phyloP scores from a whole-genome alignment of 2,797 vertebrate genomes.

The Coluber constrictor region DNA sequence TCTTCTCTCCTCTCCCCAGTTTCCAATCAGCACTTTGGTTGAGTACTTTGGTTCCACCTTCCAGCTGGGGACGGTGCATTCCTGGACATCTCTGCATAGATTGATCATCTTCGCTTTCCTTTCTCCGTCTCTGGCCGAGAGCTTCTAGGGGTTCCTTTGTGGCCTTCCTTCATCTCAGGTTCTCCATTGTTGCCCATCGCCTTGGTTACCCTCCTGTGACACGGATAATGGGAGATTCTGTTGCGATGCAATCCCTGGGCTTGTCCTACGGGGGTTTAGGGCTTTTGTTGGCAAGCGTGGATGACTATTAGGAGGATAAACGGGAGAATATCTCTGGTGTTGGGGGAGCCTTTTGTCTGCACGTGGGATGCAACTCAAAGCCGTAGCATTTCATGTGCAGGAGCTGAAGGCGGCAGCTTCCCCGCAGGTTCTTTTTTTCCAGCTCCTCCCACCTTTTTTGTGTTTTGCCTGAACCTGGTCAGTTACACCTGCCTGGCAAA shows the following conservation, averaged over 20 bases:
- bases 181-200: conserved; percentile 12
- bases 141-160: not conserved
- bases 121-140: not conserved
- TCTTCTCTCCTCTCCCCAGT: conserved; percentile 59
- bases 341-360: not conserved
- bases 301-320: not conserved
- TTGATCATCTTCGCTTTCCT: not conserved
- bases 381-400: not conserved
- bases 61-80: conserved; percentile 47
- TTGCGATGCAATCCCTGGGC: not conserved
- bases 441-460: not conserved
- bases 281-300: not conserved
- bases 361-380: not conserved
- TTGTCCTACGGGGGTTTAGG: not conserved
- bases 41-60: conserved; percentile 49
- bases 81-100: not conserved
- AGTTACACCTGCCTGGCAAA: not conserved
- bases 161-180: not conserved
- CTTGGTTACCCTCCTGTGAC: not conserved
- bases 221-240: not conserved
- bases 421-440: not conserved
- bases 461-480: not conserved
- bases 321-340: not conserved
- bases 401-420: not conserved
- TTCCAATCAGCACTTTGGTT: conserved; percentile 51